These are phyloP conservation scores for Charanyca ferruginea DNA, from an alignment of 2,888 invertebrate genomes.

Conservation along the genomic window DNA sequence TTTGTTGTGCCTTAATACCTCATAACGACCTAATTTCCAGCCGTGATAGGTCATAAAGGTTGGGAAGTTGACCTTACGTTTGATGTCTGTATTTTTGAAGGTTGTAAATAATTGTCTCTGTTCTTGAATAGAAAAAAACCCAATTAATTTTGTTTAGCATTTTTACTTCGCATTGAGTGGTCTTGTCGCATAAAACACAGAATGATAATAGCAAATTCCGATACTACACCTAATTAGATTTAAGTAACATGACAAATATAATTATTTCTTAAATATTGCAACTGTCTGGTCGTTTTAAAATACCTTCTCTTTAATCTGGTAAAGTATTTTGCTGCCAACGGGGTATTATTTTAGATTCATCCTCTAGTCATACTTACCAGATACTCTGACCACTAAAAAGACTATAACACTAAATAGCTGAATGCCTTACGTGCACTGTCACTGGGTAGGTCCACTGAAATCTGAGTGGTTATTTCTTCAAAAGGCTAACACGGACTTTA, in stretches of 20 bases:
- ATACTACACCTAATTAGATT: neutral
- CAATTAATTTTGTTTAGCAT: neutral
- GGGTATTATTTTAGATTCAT: no score
- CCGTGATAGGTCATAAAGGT: neutral
- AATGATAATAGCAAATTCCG: conserved; percentile 6
- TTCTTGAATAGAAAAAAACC: conserved; percentile 1
- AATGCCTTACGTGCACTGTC: no score
- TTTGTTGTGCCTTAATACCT: neutral
- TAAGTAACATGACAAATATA: conserved; percentile 1
- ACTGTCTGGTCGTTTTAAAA: no score
- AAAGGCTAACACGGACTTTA: no score
- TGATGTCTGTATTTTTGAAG: neutral
- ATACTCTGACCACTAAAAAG: no score
- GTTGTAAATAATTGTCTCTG: neutral
- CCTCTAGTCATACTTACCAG: no score
- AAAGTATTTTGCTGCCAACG: no score
- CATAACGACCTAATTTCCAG: neutral
- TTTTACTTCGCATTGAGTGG: conserved; percentile 4
- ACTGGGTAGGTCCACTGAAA: no score
- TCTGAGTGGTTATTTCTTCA: no score
- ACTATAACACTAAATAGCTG: no score
- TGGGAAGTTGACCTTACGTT: neutral
- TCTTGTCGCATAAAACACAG: conserved; percentile 15
- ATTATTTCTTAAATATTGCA: neutral
- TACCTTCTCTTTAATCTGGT: no score